Conservation (phyloP, 2,888 invertebrate species). For the Tortricodes alternella region DNA sequence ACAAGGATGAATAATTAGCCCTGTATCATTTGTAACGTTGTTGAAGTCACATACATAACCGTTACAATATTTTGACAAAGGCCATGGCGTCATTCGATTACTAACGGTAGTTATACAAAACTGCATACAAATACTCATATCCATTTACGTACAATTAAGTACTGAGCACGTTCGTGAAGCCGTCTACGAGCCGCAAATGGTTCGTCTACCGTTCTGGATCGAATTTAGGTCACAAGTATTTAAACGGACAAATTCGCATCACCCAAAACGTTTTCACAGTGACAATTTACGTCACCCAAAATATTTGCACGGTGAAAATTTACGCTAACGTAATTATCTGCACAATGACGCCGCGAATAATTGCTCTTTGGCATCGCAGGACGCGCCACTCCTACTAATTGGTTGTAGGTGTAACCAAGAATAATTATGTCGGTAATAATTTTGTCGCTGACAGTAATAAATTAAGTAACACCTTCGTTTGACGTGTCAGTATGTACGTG, state of each 20-base stretch:
- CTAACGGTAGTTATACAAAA: constrained; percentile 2
- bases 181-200: background rate
- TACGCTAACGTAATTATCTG: constrained; percentile 21
- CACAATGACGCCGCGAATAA: constrained; percentile 21
- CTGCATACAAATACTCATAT: constrained; percentile 4
- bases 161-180: background rate
- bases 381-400: constrained; percentile 35
- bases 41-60: background rate
- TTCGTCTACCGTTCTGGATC: background rate
- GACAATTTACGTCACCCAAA: background rate
- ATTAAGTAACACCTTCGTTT: constrained; percentile 18
- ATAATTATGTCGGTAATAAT: constrained; percentile 34
- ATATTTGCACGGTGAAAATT: constrained; percentile 7
- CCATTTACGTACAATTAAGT: background rate
- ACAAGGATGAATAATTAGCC: too few relatives aligned
- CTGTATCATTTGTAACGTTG: background rate
- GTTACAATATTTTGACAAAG: background rate
- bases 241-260: background rate
- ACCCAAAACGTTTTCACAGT: background rate
- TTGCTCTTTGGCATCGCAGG: constrained; percentile 18
- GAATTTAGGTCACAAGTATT: background rate
- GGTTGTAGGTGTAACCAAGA: constrained; percentile 33
- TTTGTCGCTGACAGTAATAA: constrained; percentile 25
- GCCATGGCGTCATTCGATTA: background rate
- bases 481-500: constrained; percentile 7